phyloP scores from a whole-genome alignment of 2,113 vertebrate species.

The Pardalotus punctatus region DNA sequence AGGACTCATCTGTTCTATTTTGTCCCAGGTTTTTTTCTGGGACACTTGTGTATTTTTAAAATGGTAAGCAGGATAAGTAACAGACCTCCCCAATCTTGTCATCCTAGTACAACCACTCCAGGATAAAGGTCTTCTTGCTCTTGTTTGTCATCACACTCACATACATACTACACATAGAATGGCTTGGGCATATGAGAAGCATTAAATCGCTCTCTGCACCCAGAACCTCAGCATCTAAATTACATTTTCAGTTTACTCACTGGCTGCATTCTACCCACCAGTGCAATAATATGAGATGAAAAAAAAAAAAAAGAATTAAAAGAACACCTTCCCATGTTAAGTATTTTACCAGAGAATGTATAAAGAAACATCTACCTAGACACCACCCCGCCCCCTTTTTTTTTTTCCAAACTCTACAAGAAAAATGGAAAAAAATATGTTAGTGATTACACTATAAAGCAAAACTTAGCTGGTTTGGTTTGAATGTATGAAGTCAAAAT shows the following conservation, averaged over 20 bases:
- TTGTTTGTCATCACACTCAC: neutral
- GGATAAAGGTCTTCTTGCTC: neutral
- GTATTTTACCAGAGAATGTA: neutral
- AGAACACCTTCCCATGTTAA: neutral
- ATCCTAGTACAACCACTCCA: neutral
- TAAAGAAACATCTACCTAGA: neutral
- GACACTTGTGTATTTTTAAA: neutral
- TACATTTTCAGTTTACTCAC: neutral
- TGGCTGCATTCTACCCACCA: neutral
- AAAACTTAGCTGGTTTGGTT: neutral
- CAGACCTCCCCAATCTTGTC: neutral
- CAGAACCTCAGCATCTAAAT: neutral
- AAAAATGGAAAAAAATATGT: neutral
- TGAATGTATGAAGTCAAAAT: neutral
- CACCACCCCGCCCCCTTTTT: accelerated
- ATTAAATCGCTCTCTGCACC: neutral
- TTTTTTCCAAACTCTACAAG: neutral
- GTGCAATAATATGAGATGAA: accelerated
- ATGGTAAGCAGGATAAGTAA: neutral
- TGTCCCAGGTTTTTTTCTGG: neutral
- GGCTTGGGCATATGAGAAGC: neutral
- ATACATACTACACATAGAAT: neutral
- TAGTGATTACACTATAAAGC: neutral
- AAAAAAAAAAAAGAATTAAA: neutral
- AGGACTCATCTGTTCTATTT: neutral